Percentiles rank a stretch among this genome's conserved stretches.
Evolutionary conservation across 2,113 vertebrate species (phyloP).

Genomic region (Oriolus oriolus): DNA sequence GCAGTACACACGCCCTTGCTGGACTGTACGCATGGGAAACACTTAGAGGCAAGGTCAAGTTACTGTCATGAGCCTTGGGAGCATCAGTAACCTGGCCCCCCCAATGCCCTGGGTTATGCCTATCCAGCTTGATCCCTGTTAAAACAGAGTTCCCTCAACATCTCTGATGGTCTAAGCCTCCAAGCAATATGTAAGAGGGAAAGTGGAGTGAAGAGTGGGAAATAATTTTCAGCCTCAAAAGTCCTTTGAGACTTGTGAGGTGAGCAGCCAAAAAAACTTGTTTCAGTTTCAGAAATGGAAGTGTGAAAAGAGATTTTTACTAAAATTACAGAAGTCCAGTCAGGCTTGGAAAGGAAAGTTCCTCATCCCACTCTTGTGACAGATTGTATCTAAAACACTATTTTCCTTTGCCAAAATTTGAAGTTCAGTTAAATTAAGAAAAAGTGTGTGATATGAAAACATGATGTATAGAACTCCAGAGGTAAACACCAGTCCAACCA

Average conservation of each 20-base stretch:
- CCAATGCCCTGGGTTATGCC: background rate
- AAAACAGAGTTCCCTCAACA: background rate
- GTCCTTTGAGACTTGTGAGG: background rate
- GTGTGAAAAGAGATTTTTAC: background rate
- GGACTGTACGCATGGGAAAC: accelerated
- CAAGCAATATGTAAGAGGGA: background rate
- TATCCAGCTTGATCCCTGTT: background rate
- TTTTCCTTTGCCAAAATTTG: background rate
- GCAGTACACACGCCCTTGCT: accelerated
- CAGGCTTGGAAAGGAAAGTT: background rate
- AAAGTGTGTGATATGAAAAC: background rate
- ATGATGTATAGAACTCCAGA: background rate
- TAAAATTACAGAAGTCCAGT: background rate
- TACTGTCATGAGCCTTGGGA: accelerated
- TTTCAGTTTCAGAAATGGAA: background rate
- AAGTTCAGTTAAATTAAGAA: background rate
- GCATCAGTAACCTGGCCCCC: background rate
- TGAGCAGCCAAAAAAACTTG: background rate
- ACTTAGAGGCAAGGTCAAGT: background rate
- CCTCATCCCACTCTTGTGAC: background rate
- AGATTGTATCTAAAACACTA: background rate
- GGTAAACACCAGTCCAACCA: background rate
- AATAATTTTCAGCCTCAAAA: background rate
- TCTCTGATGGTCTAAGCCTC: background rate
- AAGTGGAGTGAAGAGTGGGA: background rate